Evolutionary conservation across 2,113 vertebrate species (phyloP), one percentile per base, ranked within the genome.

Genomic region (Rafetus swinhoei): DNA sequence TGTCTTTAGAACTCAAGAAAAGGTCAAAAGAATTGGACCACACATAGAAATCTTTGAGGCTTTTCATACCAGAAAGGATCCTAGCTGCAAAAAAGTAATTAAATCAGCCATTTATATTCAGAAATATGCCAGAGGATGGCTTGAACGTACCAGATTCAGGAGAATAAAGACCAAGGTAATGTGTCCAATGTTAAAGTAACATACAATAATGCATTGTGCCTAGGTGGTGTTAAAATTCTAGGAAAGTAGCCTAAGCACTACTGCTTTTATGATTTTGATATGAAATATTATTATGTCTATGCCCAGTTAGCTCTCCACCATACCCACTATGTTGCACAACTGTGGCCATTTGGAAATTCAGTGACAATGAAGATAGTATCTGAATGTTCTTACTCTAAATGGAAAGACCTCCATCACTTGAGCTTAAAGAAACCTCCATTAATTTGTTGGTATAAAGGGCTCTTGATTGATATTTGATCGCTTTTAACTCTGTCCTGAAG

Each of bases 21-120:
- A 97, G 82, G 84, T 96, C 60, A 96, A 90, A 94, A 94, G 96
- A 93, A 96, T 94, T 53, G 86, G 88, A 27, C 93, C 86, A 89
- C 91, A 82, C 54, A 55, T 94, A 50, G 95, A 97, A 80, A 84
- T 95, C 55, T 97, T 86, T 52, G 84, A 95, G 95, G 84, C 90
- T 79, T 96, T 96, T 79, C 2, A 1, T 3, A 4, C 9, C 2
- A 65, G 57, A 82, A 93, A 65, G 56, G 54, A 52, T 54, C 74
- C 18, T 32, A 92, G 12, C 52, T 14, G 4, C 2, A 93, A 39
- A 93, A 94, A 82, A 91, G 1, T 13, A 25, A 1, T 94, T 89
- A 69, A 29, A 86, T n/a, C 86, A 92, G 7, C 96, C 29, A 25
- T 55, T 60, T 11, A n/a, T 8, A 19, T 96, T 74, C 95, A 97